These are phyloP conservation scores for Odontocerum albicorne DNA, from an alignment of 2,888 invertebrate genomes.

Conservation along the genomic window DNA sequence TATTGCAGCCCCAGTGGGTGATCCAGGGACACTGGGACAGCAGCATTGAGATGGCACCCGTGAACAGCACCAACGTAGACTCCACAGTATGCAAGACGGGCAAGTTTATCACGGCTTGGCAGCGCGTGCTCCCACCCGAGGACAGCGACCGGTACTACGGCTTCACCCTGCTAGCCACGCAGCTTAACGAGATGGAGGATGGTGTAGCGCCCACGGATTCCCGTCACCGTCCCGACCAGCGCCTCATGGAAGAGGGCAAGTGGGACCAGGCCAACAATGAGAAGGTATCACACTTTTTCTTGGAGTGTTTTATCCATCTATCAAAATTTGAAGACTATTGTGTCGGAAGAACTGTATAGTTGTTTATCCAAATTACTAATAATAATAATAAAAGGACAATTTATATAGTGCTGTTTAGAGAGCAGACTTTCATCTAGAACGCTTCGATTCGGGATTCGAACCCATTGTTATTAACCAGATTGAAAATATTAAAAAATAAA, in stretches of 20 bases:
- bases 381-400: no score
- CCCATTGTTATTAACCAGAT: no score
- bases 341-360: no score
- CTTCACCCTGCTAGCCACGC: conserved; percentile 93
- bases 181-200: conserved; percentile 93
- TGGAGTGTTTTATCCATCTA: no score
- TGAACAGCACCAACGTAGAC: conserved; percentile 70
- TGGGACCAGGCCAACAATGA: conserved; percentile 92
- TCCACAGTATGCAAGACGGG: conserved; percentile 94
- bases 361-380: no score
- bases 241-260: conserved; percentile 92
- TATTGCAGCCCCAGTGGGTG: conserved; percentile 73
- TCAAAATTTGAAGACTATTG: no score
- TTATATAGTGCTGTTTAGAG: no score
- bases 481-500: no score
- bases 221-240: conserved; percentile 91
- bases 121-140: conserved; percentile 71
- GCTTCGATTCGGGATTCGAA: no score
- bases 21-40: conserved; percentile 92
- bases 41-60: conserved; percentile 92
- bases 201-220: conserved; percentile 95
- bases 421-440: no score
- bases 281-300: conserved; percentile 57
- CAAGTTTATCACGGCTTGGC: conserved; percentile 84
- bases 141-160: conserved; percentile 82